A percentile compares a stretch with the other conserved stretches of the same genome.
Conservation (phyloP, 2,113 vertebrate species). For the Ictalurus punctatus region DNA sequence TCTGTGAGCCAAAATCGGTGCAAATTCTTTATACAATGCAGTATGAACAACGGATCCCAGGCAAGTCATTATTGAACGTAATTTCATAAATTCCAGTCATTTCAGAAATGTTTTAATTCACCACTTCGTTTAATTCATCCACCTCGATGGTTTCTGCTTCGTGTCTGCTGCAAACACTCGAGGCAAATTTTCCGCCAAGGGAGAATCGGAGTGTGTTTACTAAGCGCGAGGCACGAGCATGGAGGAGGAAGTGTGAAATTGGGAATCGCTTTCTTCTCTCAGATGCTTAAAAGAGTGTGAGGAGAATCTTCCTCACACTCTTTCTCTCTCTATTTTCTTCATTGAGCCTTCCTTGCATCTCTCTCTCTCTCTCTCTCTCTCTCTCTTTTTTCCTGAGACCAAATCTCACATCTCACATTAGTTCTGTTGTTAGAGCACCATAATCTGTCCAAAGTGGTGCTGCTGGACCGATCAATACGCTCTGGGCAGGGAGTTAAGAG, state of each 20-base stretch:
- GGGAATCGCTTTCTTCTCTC: slow-evolving; percentile 46
- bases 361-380: slow-evolving; percentile 15
- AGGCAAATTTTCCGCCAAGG: neutral
- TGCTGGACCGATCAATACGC: slow-evolving; percentile 63
- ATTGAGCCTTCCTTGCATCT: slow-evolving; percentile 1
- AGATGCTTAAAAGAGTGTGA: slow-evolving; percentile 19
- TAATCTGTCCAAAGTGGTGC: slow-evolving; percentile 52
- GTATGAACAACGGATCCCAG: neutral
- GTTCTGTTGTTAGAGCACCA: slow-evolving; percentile 29
- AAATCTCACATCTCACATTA: slow-evolving; percentile 44
- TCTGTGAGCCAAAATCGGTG: neutral
- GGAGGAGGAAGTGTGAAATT: slow-evolving; percentile 62
- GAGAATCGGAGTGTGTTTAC: slow-evolving; percentile 26
- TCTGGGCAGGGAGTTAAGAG: slow-evolving; percentile 38
- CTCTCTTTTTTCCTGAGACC: neutral
- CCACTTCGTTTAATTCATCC: neutral
- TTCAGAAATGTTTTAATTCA: neutral
- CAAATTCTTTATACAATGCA: neutral
- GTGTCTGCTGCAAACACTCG: neutral
- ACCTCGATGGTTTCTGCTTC: neutral
- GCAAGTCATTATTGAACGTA: neutral
- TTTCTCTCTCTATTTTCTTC: slow-evolving; percentile 30
- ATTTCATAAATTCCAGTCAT: neutral
- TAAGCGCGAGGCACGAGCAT: slow-evolving; percentile 28
- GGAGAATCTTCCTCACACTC: slow-evolving; percentile 14